These are phyloP conservation scores for Danaus chrysippus DNA, from an alignment of 2,888 invertebrate species.

Conservation along the genomic window DNA sequence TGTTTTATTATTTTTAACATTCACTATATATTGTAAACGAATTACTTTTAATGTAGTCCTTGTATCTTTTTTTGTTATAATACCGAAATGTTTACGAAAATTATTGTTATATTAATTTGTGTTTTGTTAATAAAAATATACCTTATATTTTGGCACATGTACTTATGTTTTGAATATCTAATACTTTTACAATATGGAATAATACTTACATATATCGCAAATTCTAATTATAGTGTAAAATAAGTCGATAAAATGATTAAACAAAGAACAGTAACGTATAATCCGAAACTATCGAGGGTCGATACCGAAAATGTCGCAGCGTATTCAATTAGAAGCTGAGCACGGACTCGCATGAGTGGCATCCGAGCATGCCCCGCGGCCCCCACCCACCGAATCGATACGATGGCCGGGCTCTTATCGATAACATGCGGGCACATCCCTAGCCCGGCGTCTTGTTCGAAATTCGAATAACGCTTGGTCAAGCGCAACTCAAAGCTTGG, in stretches of 20 bases:
- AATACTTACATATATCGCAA: too few species aligned
- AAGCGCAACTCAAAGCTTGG: constrained; percentile 71
- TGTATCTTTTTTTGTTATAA: too few species aligned
- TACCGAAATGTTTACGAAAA: too few species aligned
- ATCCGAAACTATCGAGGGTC: constrained; percentile 30
- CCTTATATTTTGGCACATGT: too few species aligned
- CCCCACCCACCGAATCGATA: constrained; percentile 54
- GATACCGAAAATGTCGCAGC: constrained; percentile 51
- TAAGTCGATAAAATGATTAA: not conserved
- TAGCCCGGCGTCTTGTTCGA: constrained; percentile 65
- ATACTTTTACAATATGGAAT: too few species aligned
- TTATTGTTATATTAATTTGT: too few species aligned
- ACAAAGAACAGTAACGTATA: not conserved
- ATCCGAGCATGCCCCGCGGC: constrained; percentile 58
- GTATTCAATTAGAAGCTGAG: constrained; percentile 69
- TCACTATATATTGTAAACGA: too few species aligned
- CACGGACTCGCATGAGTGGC: constrained; percentile 71
- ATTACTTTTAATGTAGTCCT: too few species aligned
- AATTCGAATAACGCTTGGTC: constrained; percentile 75
- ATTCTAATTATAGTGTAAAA: too few species aligned
- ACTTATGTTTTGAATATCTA: too few species aligned
- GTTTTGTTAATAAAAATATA: too few species aligned
- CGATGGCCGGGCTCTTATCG: constrained; percentile 42
- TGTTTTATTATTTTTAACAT: too few species aligned
- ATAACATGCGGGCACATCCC: constrained; percentile 50